Evolutionary conservation across 2,888 invertebrate genomes (phyloP).

Genomic region (Apantesis nais): DNA sequence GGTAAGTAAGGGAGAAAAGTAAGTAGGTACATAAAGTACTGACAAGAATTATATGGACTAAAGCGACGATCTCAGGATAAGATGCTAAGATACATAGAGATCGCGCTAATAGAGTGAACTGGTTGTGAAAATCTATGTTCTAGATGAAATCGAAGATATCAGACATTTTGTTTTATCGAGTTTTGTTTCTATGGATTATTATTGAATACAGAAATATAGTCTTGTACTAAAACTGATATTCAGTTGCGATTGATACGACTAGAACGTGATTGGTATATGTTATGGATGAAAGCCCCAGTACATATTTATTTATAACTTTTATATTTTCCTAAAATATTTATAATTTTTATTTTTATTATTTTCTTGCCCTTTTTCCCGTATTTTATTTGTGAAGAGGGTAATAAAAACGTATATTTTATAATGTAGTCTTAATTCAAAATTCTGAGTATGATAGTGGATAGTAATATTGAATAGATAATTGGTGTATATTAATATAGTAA

Average conservation of each 20-base stretch:
- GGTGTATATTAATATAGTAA: too few species aligned
- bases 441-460: not conserved
- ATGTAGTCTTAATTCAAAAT: not conserved
- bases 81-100: conserved; percentile 42
- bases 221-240: not conserved
- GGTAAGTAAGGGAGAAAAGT: conserved; percentile 11
- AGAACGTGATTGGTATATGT: not conserved
- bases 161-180: not conserved
- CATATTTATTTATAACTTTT: too few species aligned
- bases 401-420: not conserved
- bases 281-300: not conserved
- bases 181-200: not conserved
- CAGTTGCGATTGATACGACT: not conserved
- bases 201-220: not conserved
- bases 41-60: conserved; percentile 34
- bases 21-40: conserved; percentile 10
- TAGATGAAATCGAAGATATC: conserved; percentile 7
- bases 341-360: too few species aligned
- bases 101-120: conserved; percentile 39
- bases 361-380: too few species aligned
- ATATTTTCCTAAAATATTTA: too few species aligned
- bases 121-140: conserved; percentile 32
- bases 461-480: too few species aligned
- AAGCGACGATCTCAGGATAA: conserved; percentile 45
- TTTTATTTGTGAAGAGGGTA: too few species aligned